Percentiles rank a stretch among this genome's conserved stretches.
Conservation (phyloP, 2,888 invertebrate genomes). For the Aphrophora alni region DNA sequence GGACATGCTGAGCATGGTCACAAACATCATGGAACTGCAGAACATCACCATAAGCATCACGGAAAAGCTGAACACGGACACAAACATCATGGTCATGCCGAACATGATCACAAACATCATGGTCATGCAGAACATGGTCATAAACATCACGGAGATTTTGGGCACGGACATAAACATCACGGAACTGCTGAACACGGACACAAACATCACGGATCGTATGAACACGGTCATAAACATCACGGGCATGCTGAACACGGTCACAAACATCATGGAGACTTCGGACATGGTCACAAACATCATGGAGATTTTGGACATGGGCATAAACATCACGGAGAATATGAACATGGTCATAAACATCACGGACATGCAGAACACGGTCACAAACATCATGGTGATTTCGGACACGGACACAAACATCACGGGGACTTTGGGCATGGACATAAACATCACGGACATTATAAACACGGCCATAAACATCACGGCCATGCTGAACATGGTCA, state of each 20-base stretch:
- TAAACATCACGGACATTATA: constrained; percentile 40
- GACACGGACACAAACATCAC: constrained; percentile 48
- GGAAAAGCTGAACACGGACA: constrained; percentile 43
- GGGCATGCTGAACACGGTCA: constrained; percentile 46
- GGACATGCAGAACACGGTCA: constrained; percentile 44
- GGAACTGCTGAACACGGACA: constrained; percentile 45
- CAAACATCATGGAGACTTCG: constrained; percentile 39
- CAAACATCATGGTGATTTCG: constrained; percentile 44
- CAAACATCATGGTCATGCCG: constrained; percentile 46
- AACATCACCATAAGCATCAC: constrained; percentile 46
- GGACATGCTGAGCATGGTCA: constrained; percentile 46
- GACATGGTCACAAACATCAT: constrained; percentile 40
- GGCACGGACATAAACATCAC: constrained; percentile 45
- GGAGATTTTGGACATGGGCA: constrained; percentile 31
- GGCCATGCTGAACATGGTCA: constrained; percentile 40
- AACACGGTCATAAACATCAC: constrained; percentile 46
- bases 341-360: constrained; percentile 43
- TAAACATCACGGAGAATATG: constrained; percentile 42
- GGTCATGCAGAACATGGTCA: constrained; percentile 42
- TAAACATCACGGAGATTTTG: constrained; percentile 42
- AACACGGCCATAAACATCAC: constrained; percentile 43
- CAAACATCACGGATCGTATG: constrained; percentile 43
- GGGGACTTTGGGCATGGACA: constrained; percentile 45
- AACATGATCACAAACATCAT: constrained; percentile 38
- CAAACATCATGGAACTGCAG: constrained; percentile 33